These are phyloP conservation scores for Tautogolabrus adspersus DNA, from an alignment of 2,113 vertebrate species.

Conservation along the genomic window DNA sequence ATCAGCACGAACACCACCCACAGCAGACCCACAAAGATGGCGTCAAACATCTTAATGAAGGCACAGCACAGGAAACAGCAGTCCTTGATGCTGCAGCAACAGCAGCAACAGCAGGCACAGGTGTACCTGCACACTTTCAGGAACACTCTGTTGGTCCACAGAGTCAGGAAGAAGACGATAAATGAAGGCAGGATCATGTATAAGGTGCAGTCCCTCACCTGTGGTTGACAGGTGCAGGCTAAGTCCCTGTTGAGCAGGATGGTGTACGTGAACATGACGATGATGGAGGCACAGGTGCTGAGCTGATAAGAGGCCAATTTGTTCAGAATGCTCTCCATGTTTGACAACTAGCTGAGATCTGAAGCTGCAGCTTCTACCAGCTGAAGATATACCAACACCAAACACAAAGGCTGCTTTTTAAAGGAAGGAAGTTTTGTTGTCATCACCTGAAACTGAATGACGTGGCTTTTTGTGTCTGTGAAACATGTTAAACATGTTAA, in stretches of 20 bases:
- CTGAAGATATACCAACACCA: background rate
- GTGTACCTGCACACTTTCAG: background rate
- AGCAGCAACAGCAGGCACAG: background rate
- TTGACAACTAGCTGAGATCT: background rate
- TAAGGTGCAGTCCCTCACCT: background rate
- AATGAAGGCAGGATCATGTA: background rate
- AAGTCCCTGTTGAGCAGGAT: background rate
- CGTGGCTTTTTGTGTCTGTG: no score
- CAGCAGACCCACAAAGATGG: background rate
- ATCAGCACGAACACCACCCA: background rate
- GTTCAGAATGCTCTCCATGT: background rate
- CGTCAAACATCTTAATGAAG: background rate
- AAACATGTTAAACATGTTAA: no score
- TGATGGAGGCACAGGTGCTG: background rate
- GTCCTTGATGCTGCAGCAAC: background rate
- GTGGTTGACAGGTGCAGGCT: background rate
- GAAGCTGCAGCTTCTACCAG: background rate
- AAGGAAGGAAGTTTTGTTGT: background rate
- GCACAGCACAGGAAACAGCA: background rate
- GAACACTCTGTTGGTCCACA: background rate
- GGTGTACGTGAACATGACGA: background rate
- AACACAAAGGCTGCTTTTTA: background rate
- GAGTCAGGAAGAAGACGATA: background rate
- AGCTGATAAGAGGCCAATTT: background rate
- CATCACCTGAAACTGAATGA: background rate